Conservation (phyloP, 2,888 invertebrate species). For the Hypena proboscidalis region DNA sequence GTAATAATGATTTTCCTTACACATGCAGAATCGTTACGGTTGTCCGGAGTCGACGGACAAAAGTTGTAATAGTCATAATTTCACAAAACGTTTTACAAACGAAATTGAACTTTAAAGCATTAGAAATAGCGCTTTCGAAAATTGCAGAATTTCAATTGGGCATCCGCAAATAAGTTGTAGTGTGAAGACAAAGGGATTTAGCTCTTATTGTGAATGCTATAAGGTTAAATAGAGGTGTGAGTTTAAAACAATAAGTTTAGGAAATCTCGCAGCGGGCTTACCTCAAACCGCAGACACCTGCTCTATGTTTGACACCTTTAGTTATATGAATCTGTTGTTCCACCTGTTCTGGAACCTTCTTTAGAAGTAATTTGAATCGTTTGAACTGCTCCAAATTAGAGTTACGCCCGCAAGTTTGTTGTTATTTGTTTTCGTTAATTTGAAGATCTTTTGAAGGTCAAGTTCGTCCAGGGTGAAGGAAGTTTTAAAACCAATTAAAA, state of each 20-base stretch:
- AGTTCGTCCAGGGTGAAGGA: too few relatives aligned
- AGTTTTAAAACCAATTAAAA: too few relatives aligned
- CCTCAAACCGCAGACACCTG: constrained; percentile 70
- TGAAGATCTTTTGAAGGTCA: too few relatives aligned
- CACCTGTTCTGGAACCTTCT: constrained; percentile 48
- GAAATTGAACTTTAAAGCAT: constrained; percentile 42
- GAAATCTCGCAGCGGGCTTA: constrained; percentile 46
- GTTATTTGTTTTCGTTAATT: too few relatives aligned
- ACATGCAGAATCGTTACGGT: constrained; percentile 45
- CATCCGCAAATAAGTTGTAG: constrained; percentile 26
- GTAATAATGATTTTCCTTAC: constrained; percentile 28
- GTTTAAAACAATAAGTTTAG: constrained; percentile 36
- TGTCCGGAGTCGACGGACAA: constrained; percentile 46
- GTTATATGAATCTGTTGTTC: constrained; percentile 58
- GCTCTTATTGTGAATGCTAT: constrained; percentile 16
- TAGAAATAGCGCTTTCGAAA: constrained; percentile 41
- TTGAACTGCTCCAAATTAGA: too few relatives aligned
- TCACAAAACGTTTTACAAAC: constrained; percentile 15
- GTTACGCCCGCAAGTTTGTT: too few relatives aligned
- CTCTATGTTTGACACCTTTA: constrained; percentile 58
- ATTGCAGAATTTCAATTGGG: constrained; percentile 46
- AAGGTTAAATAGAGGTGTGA: constrained; percentile 15
- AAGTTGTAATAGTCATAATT: constrained; percentile 46
- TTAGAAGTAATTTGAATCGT: constrained; percentile 10
- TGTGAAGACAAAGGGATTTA: constrained; percentile 15